phyloP scores from a whole-genome alignment of 2,113 vertebrate genomes.

The Vimba vimba region DNA sequence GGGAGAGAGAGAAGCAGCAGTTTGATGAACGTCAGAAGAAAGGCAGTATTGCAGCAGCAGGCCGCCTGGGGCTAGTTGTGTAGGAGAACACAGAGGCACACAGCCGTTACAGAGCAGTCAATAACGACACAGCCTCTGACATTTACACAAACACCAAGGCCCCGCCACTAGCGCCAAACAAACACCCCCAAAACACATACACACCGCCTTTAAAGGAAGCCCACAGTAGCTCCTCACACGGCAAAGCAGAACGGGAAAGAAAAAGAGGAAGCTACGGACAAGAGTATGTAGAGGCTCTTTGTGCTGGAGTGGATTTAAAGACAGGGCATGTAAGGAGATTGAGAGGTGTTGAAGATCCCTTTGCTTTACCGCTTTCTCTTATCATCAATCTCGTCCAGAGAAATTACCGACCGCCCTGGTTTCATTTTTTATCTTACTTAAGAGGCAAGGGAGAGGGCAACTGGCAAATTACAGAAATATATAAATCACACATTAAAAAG shows the following conservation, averaged over 20 bases:
- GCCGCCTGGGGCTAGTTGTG: constrained; percentile 59
- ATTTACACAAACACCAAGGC: constrained; percentile 66
- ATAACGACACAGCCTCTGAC: constrained; percentile 64
- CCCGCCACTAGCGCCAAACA: constrained; percentile 63
- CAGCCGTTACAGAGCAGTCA: constrained; percentile 56
- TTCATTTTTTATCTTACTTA: constrained; percentile 48
- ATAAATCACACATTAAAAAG: constrained; percentile 52
- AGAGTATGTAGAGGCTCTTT: constrained; percentile 4
- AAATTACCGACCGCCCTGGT: constrained; percentile 41
- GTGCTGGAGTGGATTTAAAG: constrained; percentile 36
- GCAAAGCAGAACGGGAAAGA: constrained; percentile 3
- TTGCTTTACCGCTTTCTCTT: constrained; percentile 39
- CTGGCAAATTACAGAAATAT: constrained; percentile 48
- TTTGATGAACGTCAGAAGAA: constrained; percentile 62
- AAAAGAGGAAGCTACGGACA: constrained; percentile 12
- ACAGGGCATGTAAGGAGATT: constrained; percentile 47
- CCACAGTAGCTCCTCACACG: constrained; percentile 9
- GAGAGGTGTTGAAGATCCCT: constrained; percentile 44
- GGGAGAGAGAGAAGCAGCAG: constrained; percentile 47
- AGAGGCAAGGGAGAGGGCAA: constrained; percentile 35
- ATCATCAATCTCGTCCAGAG: constrained; percentile 48
- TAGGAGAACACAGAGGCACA: constrained; percentile 54
- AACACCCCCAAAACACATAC: constrained; percentile 61
- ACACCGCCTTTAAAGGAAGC: constrained; percentile 56
- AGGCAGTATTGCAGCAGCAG: constrained; percentile 61